Evolutionary conservation across 2,888 invertebrate species (phyloP).

Genomic region (Rutpela maculata): DNA sequence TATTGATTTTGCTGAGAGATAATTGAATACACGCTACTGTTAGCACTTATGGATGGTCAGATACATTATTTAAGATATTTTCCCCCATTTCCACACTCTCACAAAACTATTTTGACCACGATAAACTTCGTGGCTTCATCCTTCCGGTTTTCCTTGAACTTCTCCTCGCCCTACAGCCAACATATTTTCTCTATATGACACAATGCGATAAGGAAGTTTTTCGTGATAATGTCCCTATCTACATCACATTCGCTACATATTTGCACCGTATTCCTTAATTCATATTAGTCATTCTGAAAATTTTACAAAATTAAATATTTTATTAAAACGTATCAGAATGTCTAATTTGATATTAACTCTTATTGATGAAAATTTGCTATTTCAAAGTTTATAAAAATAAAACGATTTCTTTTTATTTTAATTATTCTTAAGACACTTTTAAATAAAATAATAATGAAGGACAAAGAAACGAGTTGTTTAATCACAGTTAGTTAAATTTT

Average conservation of each 20-base stretch:
- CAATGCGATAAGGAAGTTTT: neutral
- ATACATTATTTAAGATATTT: neutral
- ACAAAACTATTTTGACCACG: constrained; percentile 7
- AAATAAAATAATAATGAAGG: too few relatives aligned
- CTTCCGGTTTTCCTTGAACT: neutral
- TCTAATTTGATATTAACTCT: too few relatives aligned
- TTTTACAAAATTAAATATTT: too few relatives aligned
- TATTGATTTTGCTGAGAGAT: neutral
- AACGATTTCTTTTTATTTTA: too few relatives aligned
- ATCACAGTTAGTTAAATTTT: neutral
- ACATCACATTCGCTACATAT: neutral
- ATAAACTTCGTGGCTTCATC: constrained; percentile 7
- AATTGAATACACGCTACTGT: neutral
- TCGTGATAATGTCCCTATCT: neutral
- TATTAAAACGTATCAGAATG: too few relatives aligned
- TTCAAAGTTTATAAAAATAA: too few relatives aligned
- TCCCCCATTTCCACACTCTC: neutral
- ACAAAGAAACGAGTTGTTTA: too few relatives aligned
- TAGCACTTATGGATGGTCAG: neutral
- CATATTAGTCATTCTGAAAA: too few relatives aligned
- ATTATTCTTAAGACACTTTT: too few relatives aligned
- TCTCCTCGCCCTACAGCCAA: neutral
- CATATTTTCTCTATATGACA: neutral
- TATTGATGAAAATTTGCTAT: too few relatives aligned
- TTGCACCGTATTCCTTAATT: too few relatives aligned